Evolutionary conservation across 1,140 invertebrate species (phyloP).

Genomic region (Zaprionus taronus): DNA sequence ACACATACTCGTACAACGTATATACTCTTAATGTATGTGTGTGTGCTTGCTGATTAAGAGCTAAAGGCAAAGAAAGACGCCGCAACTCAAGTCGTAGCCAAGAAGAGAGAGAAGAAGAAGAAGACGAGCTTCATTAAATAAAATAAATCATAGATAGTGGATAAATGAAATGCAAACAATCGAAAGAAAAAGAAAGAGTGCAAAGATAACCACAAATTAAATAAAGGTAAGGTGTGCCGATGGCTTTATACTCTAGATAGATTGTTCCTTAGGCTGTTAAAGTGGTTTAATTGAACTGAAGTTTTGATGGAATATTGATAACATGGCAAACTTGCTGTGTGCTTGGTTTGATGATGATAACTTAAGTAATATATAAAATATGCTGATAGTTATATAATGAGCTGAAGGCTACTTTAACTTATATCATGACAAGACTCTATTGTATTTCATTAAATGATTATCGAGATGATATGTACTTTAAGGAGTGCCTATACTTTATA

Average conservation of each 20-base stretch:
- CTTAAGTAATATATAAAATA: background rate
- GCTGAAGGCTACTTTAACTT: too few relatives aligned
- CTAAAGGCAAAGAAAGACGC: constrained; percentile 6
- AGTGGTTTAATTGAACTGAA: background rate
- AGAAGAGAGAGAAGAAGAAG: background rate
- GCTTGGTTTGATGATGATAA: background rate
- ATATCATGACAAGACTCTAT: too few relatives aligned
- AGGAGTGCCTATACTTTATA: too few relatives aligned
- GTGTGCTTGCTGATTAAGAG: constrained; percentile 11
- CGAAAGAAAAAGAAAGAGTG: background rate
- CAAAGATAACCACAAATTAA: background rate
- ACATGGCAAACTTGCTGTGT: background rate
- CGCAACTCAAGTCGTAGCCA: background rate
- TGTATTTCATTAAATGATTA: too few relatives aligned
- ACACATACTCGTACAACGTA: background rate
- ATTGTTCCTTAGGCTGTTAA: too few relatives aligned
- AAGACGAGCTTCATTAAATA: background rate
- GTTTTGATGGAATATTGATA: background rate
- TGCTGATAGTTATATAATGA: too few relatives aligned
- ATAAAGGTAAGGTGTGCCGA: background rate
- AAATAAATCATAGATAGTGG: constrained; percentile 3
- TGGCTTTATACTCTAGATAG: background rate
- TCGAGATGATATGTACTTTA: too few relatives aligned
- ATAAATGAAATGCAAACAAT: constrained; percentile 7
- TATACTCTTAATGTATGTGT: background rate